phyloP scores from a whole-genome alignment of 1,140 invertebrate species.

The Solenopsis fugax region DNA sequence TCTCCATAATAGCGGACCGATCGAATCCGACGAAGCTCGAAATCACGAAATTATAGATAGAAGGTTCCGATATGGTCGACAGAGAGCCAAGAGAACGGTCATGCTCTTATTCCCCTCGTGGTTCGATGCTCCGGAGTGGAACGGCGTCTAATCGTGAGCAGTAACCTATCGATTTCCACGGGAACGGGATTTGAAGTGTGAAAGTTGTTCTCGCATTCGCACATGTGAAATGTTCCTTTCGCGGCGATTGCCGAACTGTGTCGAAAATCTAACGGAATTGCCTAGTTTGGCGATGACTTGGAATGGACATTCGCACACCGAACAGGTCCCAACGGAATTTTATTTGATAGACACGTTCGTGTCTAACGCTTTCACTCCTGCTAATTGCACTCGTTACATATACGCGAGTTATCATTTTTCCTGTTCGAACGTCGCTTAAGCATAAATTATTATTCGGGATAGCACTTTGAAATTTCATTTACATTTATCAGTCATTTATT shows the following conservation, averaged over 20 bases:
- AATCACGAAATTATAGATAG: conserved; percentile 59
- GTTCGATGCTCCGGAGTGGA: conserved; percentile 60
- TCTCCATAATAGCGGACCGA: conserved; percentile 48
- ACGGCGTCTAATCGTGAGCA: conserved; percentile 50
- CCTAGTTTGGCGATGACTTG: background rate
- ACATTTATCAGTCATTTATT: conserved; percentile 7
- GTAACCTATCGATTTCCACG: conserved; percentile 44
- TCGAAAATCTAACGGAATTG: conserved; percentile 37
- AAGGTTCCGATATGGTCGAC: conserved; percentile 40
- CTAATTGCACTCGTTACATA: conserved; percentile 13
- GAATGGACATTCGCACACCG: background rate
- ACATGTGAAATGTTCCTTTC: conserved; percentile 29
- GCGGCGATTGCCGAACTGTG: conserved; percentile 9
- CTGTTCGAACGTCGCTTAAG: background rate
- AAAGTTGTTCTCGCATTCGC: conserved; percentile 59
- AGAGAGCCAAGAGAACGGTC: conserved; percentile 53
- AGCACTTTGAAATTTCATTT: background rate
- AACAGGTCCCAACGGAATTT: background rate
- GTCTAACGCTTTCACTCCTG: conserved; percentile 9
- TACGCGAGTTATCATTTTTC: background rate
- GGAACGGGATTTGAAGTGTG: conserved; percentile 51
- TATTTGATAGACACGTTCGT: conserved; percentile 16
- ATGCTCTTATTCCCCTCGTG: conserved; percentile 36
- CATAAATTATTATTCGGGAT: background rate
- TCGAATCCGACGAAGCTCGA: conserved; percentile 52